Conservation (phyloP, 2,113 vertebrate species). For the Aplodontia rufa region DNA sequence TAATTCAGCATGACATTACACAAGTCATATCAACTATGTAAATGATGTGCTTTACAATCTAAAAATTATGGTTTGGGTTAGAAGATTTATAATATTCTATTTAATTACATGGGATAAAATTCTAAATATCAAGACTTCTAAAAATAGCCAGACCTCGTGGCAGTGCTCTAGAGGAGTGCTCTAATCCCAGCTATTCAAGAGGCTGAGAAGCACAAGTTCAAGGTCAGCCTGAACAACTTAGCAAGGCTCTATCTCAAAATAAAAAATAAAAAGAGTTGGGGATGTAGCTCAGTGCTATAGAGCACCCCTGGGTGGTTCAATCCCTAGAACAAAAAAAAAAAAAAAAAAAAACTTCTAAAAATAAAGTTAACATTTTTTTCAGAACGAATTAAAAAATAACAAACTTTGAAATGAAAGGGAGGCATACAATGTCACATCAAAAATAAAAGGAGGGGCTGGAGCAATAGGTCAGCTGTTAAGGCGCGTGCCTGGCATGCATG, state of each 20-base stretch:
- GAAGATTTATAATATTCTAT: conserved; percentile 1
- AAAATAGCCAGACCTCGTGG: not conserved
- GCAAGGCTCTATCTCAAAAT: too few relatives aligned
- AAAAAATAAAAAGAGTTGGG: too few relatives aligned
- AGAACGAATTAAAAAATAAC: conserved; percentile 46
- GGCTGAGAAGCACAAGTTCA: too few relatives aligned
- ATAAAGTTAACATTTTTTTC: conserved; percentile 52
- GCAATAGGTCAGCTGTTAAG: too few relatives aligned
- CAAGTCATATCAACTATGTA: not conserved
- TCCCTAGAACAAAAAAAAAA: too few relatives aligned
- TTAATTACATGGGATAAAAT: not conserved
- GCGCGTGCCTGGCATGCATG: too few relatives aligned
- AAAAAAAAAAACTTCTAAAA: not conserved
- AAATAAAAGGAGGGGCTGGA: conserved; percentile 49
- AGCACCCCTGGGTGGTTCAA: too few relatives aligned
- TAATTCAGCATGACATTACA: not conserved
- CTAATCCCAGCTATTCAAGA: too few relatives aligned
- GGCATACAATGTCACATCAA: not conserved
- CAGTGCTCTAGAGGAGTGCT: too few relatives aligned
- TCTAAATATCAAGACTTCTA: conserved; percentile 23
- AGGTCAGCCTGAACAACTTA: too few relatives aligned
- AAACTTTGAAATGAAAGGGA: not conserved
- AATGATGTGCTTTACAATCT: not conserved
- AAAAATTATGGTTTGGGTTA: conserved; percentile 7
- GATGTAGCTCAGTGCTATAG: too few relatives aligned